Conservation (phyloP, 2,888 invertebrate genomes). For the Perizoma flavofasciatum region DNA sequence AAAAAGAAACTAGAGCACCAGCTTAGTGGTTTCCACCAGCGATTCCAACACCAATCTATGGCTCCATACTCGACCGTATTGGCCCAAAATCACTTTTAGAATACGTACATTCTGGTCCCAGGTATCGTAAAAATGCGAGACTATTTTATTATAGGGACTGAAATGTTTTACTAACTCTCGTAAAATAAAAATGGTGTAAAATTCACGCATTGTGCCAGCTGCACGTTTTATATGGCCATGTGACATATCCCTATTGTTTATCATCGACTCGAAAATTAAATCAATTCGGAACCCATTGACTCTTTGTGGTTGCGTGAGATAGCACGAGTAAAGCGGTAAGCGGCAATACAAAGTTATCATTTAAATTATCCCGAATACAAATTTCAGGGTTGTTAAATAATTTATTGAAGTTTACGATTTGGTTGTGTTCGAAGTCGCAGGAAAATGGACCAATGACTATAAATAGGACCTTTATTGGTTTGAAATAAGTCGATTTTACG, state of each 20-base stretch:
- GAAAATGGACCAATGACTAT: constrained; percentile 36
- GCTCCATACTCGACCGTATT: constrained; percentile 44
- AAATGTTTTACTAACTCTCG: constrained; percentile 74
- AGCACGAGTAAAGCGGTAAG: constrained; percentile 11
- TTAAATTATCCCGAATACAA: constrained; percentile 20
- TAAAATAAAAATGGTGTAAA: constrained; percentile 78
- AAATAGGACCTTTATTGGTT: constrained; percentile 48
- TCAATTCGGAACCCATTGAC: constrained; percentile 32
- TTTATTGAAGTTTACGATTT: constrained; percentile 41
- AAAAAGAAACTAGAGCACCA: constrained; percentile 28
- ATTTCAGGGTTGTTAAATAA: constrained; percentile 26
- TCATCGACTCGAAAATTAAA: constrained; percentile 51
- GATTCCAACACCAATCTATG: constrained; percentile 44
- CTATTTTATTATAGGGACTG: constrained; percentile 72
- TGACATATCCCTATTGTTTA: constrained; percentile 46
- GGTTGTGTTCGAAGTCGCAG: constrained; percentile 33
- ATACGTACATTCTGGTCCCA: constrained; percentile 60
- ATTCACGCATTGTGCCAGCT: constrained; percentile 70
- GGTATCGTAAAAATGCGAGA: constrained; percentile 71
- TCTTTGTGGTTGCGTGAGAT: constrained; percentile 27
- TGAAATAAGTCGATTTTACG: constrained; percentile 43
- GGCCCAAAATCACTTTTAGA: constrained; percentile 67
- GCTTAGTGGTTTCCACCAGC: constrained; percentile 38
- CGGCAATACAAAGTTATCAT: constrained; percentile 4
- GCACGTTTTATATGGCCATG: constrained; percentile 63